Percentiles rank a stretch among this genome's conserved stretches.
phyloP scores from a whole-genome alignment of 64 coral and sea anemone species.

The Pocillopora verrucosa region DNA sequence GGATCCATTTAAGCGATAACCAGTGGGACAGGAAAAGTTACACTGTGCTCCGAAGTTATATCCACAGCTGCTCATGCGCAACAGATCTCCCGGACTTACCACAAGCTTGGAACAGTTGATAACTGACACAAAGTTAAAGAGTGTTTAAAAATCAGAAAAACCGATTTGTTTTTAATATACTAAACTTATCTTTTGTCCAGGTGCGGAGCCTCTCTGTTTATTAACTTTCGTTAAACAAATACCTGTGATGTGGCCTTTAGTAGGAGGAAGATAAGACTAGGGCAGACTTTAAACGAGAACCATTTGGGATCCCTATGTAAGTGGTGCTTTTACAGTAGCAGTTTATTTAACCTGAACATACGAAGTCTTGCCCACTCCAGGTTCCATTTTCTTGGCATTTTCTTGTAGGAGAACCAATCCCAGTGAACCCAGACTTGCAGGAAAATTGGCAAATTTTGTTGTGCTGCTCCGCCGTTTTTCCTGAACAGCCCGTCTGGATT shows the following conservation, averaged over 20 bases:
- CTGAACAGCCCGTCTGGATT: not conserved
- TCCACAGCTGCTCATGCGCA: conserved; percentile 19
- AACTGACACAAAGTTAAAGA: not conserved
- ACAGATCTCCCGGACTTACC: not conserved
- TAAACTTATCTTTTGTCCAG: too few relatives aligned
- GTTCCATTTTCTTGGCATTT: conserved; percentile 39
- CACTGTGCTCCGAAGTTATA: conserved; percentile 24
- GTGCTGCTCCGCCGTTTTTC: not conserved
- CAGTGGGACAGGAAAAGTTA: conserved; percentile 28
- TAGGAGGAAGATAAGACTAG: too few relatives aligned
- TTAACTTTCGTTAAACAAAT: too few relatives aligned
- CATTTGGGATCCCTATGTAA: too few relatives aligned
- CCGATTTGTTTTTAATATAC: too few relatives aligned
- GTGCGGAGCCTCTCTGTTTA: too few relatives aligned
- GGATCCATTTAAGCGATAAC: conserved; percentile 32
- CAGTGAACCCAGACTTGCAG: conserved; percentile 22
- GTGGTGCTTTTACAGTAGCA: not conserved
- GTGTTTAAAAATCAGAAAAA: too few relatives aligned
- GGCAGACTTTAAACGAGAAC: too few relatives aligned
- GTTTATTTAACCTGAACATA: conserved; percentile 1
- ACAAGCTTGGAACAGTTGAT: conserved; percentile 11
- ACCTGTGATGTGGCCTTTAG: too few relatives aligned
- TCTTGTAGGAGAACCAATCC: conserved; percentile 3
- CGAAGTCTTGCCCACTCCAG: conserved; percentile 46
- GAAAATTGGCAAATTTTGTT: conserved; percentile 46